These are phyloP conservation scores for Coreoperca whiteheadi DNA, from an alignment of 2,113 vertebrate species.

Conservation along the genomic window DNA sequence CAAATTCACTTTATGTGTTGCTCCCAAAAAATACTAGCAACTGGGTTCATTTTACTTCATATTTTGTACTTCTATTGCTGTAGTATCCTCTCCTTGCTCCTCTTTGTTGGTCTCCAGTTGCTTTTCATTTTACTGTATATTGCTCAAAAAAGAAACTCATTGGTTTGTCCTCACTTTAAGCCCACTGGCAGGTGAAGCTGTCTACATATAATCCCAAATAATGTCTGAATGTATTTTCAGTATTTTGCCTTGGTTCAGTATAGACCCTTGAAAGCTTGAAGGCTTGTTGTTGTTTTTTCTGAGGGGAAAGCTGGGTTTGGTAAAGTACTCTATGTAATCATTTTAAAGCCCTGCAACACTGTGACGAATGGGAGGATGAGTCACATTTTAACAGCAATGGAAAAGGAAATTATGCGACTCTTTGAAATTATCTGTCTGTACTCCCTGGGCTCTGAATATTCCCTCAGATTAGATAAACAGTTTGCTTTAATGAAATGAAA, in stretches of 20 bases:
- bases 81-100: not conserved
- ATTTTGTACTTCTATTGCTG: not conserved
- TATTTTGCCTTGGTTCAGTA: slow-evolving; percentile 41
- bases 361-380: slow-evolving; percentile 64
- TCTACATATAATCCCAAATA: slow-evolving; percentile 28
- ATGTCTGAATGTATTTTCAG: slow-evolving; percentile 28
- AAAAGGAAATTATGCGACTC: slow-evolving; percentile 53
- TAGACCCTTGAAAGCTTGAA: slow-evolving; percentile 27
- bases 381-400: slow-evolving; percentile 61
- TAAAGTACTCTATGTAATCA: slow-evolving; percentile 51
- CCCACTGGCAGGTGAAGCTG: slow-evolving; percentile 11
- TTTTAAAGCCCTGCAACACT: slow-evolving; percentile 60
- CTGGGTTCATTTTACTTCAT: not conserved
- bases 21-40: not conserved
- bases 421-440: slow-evolving; percentile 47
- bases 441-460: slow-evolving; percentile 44
- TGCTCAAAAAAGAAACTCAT: slow-evolving; percentile 11
- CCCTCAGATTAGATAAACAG: slow-evolving; percentile 47
- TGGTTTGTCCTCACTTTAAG: slow-evolving; percentile 16
- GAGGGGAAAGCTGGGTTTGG: slow-evolving; percentile 19
- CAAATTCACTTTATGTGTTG: not conserved
- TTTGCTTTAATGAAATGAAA: slow-evolving; percentile 52
- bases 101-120: not conserved
- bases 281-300: slow-evolving; percentile 47
- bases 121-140: not conserved